phyloP scores from a whole-genome alignment of 2,113 vertebrate species.

The Calidris pugnax region DNA sequence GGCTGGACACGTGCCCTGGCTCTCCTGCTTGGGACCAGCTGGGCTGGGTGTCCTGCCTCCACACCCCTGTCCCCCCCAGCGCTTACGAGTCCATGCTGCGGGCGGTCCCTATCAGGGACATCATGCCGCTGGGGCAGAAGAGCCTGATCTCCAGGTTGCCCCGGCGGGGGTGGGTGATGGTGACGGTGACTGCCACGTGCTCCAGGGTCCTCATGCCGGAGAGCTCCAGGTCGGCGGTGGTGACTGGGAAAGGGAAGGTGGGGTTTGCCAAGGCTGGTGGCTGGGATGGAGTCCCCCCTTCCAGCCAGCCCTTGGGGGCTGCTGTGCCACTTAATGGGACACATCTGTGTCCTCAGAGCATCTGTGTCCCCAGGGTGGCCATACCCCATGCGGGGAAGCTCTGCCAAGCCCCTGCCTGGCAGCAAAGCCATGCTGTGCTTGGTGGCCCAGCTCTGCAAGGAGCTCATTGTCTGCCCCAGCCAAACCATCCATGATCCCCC shows the following conservation, averaged over 20 bases:
- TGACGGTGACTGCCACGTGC: slow-evolving; percentile 90
- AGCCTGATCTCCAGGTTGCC: slow-evolving; percentile 88
- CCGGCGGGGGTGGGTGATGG: slow-evolving; percentile 85
- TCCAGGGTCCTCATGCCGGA: slow-evolving; percentile 94
- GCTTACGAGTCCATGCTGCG: slow-evolving; percentile 87
- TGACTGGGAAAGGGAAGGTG: slow-evolving; percentile 74
- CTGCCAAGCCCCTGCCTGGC: not conserved
- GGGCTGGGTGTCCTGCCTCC: not conserved
- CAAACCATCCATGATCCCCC: not conserved
- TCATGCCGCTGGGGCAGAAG: slow-evolving; percentile 91
- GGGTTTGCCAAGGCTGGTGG: not conserved
- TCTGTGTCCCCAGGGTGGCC: not conserved
- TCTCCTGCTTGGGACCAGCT: not conserved
- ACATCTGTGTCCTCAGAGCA: not conserved
- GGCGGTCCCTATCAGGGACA: slow-evolving; percentile 86
- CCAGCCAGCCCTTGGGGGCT: not conserved
- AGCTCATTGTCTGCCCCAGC: not conserved
- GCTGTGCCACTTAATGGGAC: not conserved
- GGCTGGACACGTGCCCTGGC: fast-evolving
- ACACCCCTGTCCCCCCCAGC: fast-evolving
- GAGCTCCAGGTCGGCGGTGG: slow-evolving; percentile 76
- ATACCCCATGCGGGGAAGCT: not conserved
- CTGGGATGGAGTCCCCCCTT: fast-evolving
- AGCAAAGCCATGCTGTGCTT: fast-evolving
- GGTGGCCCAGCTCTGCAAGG: not conserved